Percentiles rank a stretch among this genome's conserved stretches.
Evolutionary conservation across 2,113 vertebrate genomes (phyloP).

Genomic region (Albula glossodonta): DNA sequence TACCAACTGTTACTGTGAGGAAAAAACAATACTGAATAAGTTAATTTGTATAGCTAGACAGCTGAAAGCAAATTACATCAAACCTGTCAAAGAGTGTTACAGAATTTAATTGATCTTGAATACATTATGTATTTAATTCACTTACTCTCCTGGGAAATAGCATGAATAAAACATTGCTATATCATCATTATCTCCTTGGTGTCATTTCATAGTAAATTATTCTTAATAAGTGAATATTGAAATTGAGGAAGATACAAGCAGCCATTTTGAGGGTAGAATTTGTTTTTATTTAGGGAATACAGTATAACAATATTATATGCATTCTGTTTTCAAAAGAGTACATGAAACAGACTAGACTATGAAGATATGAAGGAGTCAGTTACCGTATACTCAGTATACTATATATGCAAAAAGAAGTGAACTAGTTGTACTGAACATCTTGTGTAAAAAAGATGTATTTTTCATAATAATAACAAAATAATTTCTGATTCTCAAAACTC

Average conservation of each 20-base stretch:
- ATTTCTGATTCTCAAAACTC: background rate
- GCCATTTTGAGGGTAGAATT: background rate
- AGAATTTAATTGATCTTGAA: too few relatives aligned
- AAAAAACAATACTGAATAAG: background rate
- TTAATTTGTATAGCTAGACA: background rate
- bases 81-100: background rate
- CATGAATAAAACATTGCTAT: too few relatives aligned
- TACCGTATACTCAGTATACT: background rate
- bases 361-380: background rate
- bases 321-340: background rate
- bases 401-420: background rate
- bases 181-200: too few relatives aligned
- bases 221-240: background rate
- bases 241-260: constrained; percentile 1
- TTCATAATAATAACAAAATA: background rate
- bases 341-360: background rate
- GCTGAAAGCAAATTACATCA: background rate
- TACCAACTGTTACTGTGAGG: background rate
- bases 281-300: constrained; percentile 2
- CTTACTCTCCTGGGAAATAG: too few relatives aligned
- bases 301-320: background rate
- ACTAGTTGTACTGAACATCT: background rate
- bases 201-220: background rate
- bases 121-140: too few relatives aligned
- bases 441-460: background rate